phyloP scores from a whole-genome alignment of 2,888 invertebrate genomes.

The Drosophila neotestacea region DNA sequence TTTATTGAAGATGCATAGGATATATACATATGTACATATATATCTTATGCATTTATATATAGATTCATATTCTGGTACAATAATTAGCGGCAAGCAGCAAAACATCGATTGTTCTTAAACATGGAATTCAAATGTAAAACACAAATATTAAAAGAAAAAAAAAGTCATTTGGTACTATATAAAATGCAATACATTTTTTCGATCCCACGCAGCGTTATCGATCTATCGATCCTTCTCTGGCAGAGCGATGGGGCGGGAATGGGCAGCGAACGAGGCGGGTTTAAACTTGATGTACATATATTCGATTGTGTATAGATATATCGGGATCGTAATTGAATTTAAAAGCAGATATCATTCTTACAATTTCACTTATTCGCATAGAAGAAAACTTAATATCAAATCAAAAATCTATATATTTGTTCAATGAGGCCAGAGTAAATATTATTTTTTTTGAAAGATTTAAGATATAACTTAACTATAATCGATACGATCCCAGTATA shows the following conservation, averaged over 20 bases:
- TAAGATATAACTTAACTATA: not conserved
- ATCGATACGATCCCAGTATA: constrained; percentile 3
- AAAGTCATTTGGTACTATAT: constrained; percentile 69
- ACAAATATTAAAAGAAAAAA: constrained; percentile 57
- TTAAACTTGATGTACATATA: not conserved
- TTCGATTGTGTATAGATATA: too few species aligned
- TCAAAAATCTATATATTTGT: too few species aligned
- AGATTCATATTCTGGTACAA: constrained; percentile 65
- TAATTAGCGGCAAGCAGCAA: constrained; percentile 75
- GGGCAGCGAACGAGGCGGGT: not conserved
- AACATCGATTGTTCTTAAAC: constrained; percentile 79
- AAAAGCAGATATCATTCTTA: not conserved
- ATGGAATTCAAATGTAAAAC: constrained; percentile 72
- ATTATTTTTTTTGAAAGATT: not conserved
- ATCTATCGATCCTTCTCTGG: constrained; percentile 16
- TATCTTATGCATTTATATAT: constrained; percentile 33
- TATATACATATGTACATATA: constrained; percentile 34
- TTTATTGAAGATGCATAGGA: constrained; percentile 73
- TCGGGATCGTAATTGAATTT: not conserved
- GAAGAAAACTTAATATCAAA: too few species aligned
- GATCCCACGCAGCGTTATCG: constrained; percentile 38
- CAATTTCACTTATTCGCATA: too few species aligned
- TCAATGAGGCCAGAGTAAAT: not conserved
- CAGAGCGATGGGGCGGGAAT: not conserved
- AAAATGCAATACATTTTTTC: constrained; percentile 61